These are phyloP conservation scores for Periparus ater DNA, from an alignment of 2,797 vertebrate genomes.

Conservation along the genomic window DNA sequence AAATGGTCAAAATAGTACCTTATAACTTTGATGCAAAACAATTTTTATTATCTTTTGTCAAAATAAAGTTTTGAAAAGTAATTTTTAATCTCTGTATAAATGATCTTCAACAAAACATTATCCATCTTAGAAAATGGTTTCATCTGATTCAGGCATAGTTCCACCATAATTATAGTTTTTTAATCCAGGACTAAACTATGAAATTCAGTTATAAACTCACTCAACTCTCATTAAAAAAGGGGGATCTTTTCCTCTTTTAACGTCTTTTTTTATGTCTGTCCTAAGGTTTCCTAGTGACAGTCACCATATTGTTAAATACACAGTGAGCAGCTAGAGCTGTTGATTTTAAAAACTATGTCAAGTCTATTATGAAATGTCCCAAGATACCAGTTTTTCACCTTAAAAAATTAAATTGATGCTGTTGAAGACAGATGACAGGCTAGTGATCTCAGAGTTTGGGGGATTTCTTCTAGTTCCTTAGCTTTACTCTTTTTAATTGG, in stretches of 20 bases:
- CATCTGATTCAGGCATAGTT: not conserved
- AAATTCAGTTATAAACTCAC: not conserved
- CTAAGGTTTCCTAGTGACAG: not conserved
- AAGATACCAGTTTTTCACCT: conserved; percentile 5
- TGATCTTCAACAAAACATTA: not conserved
- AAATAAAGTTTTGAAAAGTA: not conserved
- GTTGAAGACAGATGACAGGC: not conserved
- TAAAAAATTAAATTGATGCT: conserved; percentile 10
- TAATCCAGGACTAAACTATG: not conserved
- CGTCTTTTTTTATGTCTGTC: not conserved
- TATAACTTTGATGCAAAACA: not conserved
- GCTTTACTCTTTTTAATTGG: conserved; percentile 44
- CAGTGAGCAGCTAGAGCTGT: not conserved
- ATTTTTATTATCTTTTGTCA: not conserved
- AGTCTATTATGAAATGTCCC: conserved; percentile 1
- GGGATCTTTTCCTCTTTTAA: not conserved
- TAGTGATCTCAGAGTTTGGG: not conserved
- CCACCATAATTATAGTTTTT: not conserved
- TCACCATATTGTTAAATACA: not conserved
- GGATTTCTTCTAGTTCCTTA: conserved; percentile 13
- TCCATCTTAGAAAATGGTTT: not conserved
- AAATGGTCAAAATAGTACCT: not conserved
- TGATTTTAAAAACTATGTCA: conserved; percentile 52
- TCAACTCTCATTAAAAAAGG: not conserved
- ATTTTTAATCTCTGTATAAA: not conserved